These are phyloP conservation scores for Anarsia innoxiella DNA, from an alignment of 2,888 invertebrate species.

Conservation along the genomic window DNA sequence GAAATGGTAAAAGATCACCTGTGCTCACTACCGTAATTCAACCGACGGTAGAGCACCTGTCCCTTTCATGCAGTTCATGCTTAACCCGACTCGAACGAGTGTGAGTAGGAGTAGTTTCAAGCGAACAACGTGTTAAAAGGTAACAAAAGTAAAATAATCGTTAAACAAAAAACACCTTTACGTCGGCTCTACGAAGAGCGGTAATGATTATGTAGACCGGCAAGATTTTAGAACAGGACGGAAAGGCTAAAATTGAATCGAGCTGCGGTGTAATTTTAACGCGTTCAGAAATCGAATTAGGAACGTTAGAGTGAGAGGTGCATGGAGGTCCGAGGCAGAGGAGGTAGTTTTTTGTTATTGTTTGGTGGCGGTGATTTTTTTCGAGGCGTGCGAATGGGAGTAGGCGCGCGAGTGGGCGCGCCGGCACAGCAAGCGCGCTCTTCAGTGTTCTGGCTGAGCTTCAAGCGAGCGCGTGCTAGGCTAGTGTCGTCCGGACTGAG, in stretches of 20 bases:
- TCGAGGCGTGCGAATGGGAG: conserved; percentile 73
- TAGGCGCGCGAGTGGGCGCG: conserved; percentile 73
- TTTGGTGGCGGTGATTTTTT: conserved; percentile 68
- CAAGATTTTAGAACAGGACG: conserved; percentile 55
- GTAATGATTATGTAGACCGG: conserved; percentile 19
- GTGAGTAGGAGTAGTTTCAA: conserved; percentile 72
- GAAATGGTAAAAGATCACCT: conserved; percentile 73
- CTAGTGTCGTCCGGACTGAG: conserved; percentile 46
- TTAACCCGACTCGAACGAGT: conserved; percentile 69
- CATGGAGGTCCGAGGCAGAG: conserved; percentile 50
- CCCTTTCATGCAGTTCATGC: conserved; percentile 72
- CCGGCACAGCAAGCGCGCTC: conserved; percentile 70
- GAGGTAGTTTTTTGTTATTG: conserved; percentile 70
- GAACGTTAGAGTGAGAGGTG: conserved; percentile 71
- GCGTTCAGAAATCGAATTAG: conserved; percentile 74
- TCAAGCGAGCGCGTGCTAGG: conserved; percentile 69
- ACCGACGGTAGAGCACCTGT: conserved; percentile 70
- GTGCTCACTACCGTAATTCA: conserved; percentile 75
- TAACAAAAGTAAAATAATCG: conserved; percentile 21
- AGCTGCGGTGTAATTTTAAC: conserved; percentile 66
- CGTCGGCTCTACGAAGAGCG: conserved; percentile 6
- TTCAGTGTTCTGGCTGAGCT: conserved; percentile 75
- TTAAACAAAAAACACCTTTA: conserved; percentile 27
- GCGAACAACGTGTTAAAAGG: conserved; percentile 28
- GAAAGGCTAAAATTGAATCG: conserved; percentile 68